Conservation (phyloP, 2,888 invertebrate genomes). For the Xestia xanthographa region DNA sequence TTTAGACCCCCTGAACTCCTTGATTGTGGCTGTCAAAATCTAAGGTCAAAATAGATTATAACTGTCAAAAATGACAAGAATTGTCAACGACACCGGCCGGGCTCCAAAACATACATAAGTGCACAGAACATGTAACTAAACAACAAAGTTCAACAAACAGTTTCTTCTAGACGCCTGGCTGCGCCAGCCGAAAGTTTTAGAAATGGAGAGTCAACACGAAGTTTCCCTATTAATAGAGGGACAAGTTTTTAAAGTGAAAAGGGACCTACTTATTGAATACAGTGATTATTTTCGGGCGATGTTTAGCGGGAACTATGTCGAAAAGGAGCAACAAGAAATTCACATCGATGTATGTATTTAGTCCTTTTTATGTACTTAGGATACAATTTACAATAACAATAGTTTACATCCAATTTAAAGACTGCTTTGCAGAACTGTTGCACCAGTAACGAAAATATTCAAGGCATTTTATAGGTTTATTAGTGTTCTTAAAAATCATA, state of each 20-base stretch:
- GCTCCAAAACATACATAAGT: no score
- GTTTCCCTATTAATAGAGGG: constrained; percentile 77
- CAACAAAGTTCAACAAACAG: no score
- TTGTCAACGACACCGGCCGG: background rate
- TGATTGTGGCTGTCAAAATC: background rate
- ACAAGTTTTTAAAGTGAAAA: constrained; percentile 78
- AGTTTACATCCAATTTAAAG: background rate
- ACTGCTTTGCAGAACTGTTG: background rate
- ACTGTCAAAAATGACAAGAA: background rate
- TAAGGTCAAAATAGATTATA: no score
- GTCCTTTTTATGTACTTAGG: background rate
- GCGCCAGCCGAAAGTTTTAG: constrained; percentile 9
- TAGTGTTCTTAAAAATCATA: no score
- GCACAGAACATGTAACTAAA: no score
- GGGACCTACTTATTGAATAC: constrained; percentile 78
- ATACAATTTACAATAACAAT: background rate
- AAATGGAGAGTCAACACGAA: constrained; percentile 70
- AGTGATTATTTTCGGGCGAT: constrained; percentile 88
- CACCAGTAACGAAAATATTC: background rate
- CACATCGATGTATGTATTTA: constrained; percentile 81
- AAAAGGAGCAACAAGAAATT: constrained; percentile 80
- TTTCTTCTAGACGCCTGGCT: background rate
- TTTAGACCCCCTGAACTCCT: no score
- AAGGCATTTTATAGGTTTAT: no score
- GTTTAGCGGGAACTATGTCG: constrained; percentile 86